Conservation (phyloP, 1,140 invertebrate species). For the Stratiolaelaps scimitus region DNA sequence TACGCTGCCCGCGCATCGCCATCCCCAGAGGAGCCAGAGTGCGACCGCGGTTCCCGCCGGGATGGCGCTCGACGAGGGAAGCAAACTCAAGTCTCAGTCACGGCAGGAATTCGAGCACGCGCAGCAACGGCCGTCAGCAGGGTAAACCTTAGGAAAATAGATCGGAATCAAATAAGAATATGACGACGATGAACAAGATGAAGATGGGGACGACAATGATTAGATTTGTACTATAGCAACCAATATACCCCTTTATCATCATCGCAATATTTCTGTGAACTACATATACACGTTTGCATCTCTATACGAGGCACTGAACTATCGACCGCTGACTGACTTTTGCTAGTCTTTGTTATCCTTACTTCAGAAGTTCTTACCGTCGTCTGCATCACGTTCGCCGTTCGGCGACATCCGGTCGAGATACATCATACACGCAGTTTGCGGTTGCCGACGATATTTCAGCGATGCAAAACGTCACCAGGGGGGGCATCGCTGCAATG, state of each 20-base stretch:
- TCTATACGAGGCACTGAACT: too few relatives aligned
- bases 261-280: too few relatives aligned
- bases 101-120: constrained; percentile 29
- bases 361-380: constrained; percentile 1
- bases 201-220: too few relatives aligned
- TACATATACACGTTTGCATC: too few relatives aligned
- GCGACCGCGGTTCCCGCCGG: background rate
- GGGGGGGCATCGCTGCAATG: constrained; percentile 48
- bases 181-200: too few relatives aligned
- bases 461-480: constrained; percentile 61
- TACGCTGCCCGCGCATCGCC: constrained; percentile 19
- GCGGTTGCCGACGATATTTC: constrained; percentile 83
- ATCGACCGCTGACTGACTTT: too few relatives aligned
- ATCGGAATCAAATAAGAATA: too few relatives aligned
- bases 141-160: constrained; percentile 8
- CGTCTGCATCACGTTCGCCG: constrained; percentile 19
- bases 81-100: constrained; percentile 5
- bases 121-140: constrained; percentile 33
- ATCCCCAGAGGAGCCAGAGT: constrained; percentile 21
- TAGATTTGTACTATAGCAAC: too few relatives aligned
- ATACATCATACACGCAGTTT: constrained; percentile 66
- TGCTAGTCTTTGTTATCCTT: background rate
- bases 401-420: constrained; percentile 38
- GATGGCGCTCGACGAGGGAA: constrained; percentile 16
- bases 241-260: too few relatives aligned